Percentiles rank a stretch among this genome's conserved stretches.
phyloP scores from a whole-genome alignment of 2,113 vertebrate genomes.

The Egretta garzetta region DNA sequence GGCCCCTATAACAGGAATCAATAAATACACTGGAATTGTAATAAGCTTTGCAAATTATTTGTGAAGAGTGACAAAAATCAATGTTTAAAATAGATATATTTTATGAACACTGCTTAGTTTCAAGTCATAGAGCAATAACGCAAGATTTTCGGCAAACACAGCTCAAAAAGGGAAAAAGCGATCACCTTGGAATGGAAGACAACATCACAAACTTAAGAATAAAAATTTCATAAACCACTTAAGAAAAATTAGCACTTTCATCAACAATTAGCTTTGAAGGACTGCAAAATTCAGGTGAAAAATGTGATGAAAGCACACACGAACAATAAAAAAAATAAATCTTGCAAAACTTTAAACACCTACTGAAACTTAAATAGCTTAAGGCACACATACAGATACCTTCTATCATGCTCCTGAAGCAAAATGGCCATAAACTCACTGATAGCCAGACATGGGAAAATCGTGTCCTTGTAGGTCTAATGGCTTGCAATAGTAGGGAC shows the following conservation, averaged over 20 bases:
- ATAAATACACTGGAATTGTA: neutral
- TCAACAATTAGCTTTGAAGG: neutral
- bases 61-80: neutral
- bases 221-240: neutral
- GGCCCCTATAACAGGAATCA: neutral
- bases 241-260: neutral
- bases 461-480: accelerated
- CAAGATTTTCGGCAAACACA: neutral
- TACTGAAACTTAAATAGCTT: neutral
- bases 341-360: neutral
- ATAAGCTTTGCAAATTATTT: neutral
- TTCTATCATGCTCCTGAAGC: neutral
- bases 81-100: neutral
- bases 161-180: neutral
- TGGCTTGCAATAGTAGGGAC: neutral
- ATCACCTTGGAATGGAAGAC: neutral
- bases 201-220: neutral
- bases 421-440: neutral
- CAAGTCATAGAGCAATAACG: neutral
- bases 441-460: neutral
- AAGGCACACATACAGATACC: neutral
- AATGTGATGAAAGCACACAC: neutral
- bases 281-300: neutral
- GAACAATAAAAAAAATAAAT: neutral
- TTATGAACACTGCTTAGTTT: neutral